phyloP scores from a whole-genome alignment of 30 jellyfish, hydroid and myxozoan species.

The Cassiopea xamachana region DNA sequence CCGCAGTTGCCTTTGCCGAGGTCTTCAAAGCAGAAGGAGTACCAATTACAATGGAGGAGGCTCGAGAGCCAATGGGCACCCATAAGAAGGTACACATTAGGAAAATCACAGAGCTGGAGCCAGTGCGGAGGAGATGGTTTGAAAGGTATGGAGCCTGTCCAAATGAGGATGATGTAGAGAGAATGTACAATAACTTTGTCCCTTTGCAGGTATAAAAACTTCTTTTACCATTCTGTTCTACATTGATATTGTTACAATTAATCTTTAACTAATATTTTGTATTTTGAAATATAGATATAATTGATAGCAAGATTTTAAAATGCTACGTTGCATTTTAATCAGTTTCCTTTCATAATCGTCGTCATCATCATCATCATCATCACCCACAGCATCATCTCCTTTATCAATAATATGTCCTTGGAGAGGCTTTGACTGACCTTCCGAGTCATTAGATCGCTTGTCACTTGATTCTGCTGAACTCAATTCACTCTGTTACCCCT shows the following conservation, averaged over 20 bases:
- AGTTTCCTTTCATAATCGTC: background rate
- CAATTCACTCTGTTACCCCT: background rate
- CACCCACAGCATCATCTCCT: background rate
- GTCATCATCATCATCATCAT: background rate
- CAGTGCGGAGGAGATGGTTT: slow-evolving; percentile 92
- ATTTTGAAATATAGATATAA: no score
- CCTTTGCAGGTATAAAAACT: slow-evolving; percentile 84
- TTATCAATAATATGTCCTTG: background rate
- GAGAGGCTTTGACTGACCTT: background rate
- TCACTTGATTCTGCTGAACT: background rate
- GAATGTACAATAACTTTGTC: slow-evolving; percentile 91
- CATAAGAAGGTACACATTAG: slow-evolving; percentile 91
- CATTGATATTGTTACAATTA: background rate
- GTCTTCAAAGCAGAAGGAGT: slow-evolving; percentile 94
- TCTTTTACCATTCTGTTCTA: background rate
- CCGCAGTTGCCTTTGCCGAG: slow-evolving; percentile 93
- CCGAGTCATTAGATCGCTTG: background rate
- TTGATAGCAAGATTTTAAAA: no score
- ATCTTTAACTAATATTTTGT: no score
- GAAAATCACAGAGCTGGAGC: slow-evolving; percentile 89
- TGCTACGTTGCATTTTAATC: background rate
- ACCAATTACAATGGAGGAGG: slow-evolving; percentile 96
- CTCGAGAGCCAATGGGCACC: slow-evolving; percentile 98
- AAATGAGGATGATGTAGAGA: slow-evolving; percentile 85
- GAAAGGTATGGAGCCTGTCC: slow-evolving; percentile 88